Conservation (phyloP, 2,113 vertebrate genomes). For the Galbula dea region DNA sequence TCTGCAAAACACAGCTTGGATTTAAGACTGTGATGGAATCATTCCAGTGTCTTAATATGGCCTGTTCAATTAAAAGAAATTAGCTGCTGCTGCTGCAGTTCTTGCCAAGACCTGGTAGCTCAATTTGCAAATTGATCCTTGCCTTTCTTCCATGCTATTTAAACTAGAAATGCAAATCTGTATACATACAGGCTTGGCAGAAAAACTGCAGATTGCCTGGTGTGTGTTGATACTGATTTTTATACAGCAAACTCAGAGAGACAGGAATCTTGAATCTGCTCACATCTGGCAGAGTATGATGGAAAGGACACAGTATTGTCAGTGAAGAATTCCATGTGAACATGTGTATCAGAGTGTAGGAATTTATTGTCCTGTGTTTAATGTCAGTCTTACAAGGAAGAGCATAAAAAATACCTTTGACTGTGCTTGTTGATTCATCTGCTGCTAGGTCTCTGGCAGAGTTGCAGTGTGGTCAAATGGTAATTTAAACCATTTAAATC, state of each 20-base stretch:
- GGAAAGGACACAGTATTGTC: neutral
- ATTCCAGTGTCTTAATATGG: conserved; percentile 60
- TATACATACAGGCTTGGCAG: conserved; percentile 1
- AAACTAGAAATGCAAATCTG: conserved; percentile 14
- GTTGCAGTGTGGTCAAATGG: neutral
- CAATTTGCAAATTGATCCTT: conserved; percentile 61
- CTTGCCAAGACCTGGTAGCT: conserved; percentile 48
- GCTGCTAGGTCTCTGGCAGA: neutral
- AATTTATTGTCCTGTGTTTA: neutral
- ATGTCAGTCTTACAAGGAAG: neutral
- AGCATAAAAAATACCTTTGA: neutral
- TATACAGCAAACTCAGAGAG: neutral
- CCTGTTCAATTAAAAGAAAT: conserved; percentile 64
- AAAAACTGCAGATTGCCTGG: neutral
- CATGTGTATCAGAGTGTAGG: neutral
- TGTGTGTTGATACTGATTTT: neutral
- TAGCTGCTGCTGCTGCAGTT: conserved; percentile 49
- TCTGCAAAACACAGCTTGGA: conserved; percentile 56
- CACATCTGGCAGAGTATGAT: neutral
- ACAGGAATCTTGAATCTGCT: neutral
- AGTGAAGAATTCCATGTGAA: neutral
- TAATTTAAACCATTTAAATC: neutral
- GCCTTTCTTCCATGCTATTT: conserved; percentile 21
- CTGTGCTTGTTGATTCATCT: neutral
- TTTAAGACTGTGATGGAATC: conserved; percentile 41